Evolutionary conservation across 2,113 vertebrate species (phyloP).

Genomic region (Nibea coibor): DNA sequence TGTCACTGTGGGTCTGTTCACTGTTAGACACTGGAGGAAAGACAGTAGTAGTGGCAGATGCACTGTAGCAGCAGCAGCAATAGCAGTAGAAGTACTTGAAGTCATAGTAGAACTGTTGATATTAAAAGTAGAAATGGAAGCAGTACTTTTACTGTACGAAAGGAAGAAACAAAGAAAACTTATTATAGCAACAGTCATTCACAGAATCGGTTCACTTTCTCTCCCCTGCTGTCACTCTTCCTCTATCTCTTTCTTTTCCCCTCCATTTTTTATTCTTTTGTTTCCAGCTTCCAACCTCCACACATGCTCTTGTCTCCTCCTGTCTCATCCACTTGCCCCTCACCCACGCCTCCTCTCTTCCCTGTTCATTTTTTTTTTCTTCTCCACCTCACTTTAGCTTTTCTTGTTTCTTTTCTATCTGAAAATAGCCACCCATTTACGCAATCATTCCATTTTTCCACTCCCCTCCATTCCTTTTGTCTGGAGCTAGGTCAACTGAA

Average conservation of each 20-base stretch:
- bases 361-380: background rate
- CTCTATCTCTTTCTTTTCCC: background rate
- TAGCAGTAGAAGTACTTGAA: background rate
- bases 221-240: background rate
- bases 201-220: background rate
- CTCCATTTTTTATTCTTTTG: conserved; percentile 31
- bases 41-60: background rate
- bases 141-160: background rate
- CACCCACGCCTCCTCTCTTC: conserved; percentile 45
- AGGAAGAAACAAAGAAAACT: conserved; percentile 2
- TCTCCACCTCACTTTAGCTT: conserved; percentile 20
- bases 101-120: background rate
- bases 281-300: conserved; percentile 40
- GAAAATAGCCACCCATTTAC: conserved; percentile 67
- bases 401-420: conserved; percentile 59
- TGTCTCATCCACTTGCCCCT: conserved; percentile 61
- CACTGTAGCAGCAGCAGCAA: background rate
- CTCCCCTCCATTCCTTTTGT: conserved; percentile 49
- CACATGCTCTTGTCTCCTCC: conserved; percentile 49
- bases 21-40: background rate
- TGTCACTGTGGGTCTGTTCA: conserved; percentile 14
- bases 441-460: conserved; percentile 53
- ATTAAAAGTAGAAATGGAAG: conserved; percentile 3
- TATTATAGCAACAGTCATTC: conserved; percentile 1
- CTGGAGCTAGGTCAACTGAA: conserved; percentile 69